Base-by-base conservation (phyloP, 2,797 vertebrate species). In the Anas georgica region DNA sequence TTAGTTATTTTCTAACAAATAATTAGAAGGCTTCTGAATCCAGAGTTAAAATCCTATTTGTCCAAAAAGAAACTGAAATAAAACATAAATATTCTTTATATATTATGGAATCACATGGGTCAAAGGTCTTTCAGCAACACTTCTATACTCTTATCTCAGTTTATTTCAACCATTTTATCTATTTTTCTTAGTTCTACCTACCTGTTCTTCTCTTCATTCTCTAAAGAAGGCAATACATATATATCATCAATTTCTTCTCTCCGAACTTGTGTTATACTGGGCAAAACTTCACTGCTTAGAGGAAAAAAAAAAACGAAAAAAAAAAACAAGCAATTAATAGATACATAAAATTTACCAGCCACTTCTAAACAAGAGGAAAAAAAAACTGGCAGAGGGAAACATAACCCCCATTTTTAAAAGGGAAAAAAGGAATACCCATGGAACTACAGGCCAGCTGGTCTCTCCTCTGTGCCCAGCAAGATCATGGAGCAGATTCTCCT, bases 161-260 rank as follows among this genome's bases (percentile, higher is more conserved):
- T 93, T 80, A 77, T n/a, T 74, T 74, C 6, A 80, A 6, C 3
- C 15, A 33, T 74, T 86, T 60, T 43, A 77, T 11, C 21, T 66
- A 54, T 85, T 90, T 64, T 91, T 79, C 37, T 67, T 62, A 74
- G 21, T 59, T 83, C n/a, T 76, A 90, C 97, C 96, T 94, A 99
- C 99, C 98, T 99, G 83, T 98, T 98, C 92, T 97, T 98, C 45
- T 98, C 98, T 89, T 98, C 97, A 31, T 99, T 96, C 91, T 98
- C 97, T 91, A 99, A 98, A 45, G 98, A 97, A 22, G 99, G 99
- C 10, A 99, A 97, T 75, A 97, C 96, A 62, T 99, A 99, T 35
- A 99, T 98, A 94, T 99, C 98, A 50, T 99, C 98, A 67, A 98
- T 96, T 91, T 98, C 98, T 96, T 98, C 98, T 97, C 98, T 98